Conservation (phyloP, 2,888 invertebrate genomes). For the Ferrisia virgata region DNA sequence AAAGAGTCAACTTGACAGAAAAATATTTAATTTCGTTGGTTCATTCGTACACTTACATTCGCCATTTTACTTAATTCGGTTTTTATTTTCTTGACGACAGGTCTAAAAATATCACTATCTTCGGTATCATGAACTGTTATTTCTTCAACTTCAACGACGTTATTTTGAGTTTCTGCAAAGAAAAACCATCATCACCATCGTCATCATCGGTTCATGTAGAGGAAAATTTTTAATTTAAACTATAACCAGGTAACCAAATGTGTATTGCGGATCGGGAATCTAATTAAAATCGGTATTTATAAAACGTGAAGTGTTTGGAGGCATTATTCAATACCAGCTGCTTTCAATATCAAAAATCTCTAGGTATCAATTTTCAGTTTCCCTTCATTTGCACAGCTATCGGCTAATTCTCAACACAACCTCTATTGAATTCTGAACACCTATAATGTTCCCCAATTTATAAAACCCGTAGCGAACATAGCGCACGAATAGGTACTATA, state of each 20-base stretch:
- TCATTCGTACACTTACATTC: not conserved
- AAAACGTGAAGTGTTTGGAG: not conserved
- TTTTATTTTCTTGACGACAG: slow-evolving; percentile 5
- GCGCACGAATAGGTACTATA: too few relatives aligned
- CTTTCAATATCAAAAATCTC: not conserved
- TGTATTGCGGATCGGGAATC: not conserved
- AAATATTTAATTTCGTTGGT: too few relatives aligned
- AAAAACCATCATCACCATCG: too few relatives aligned
- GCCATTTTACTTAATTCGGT: not conserved
- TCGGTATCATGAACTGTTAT: not conserved
- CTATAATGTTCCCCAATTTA: not conserved
- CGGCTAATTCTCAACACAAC: not conserved
- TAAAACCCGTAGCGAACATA: not conserved
- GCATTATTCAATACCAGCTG: not conserved
- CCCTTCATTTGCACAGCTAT: not conserved
- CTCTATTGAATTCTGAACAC: not conserved
- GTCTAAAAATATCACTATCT: not conserved
- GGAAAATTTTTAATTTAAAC: not conserved
- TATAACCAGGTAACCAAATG: not conserved
- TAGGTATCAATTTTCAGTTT: not conserved
- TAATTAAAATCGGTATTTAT: not conserved
- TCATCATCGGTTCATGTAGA: too few relatives aligned
- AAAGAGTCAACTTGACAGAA: too few relatives aligned
- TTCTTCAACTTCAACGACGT: not conserved
- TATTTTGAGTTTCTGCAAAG: not conserved